phyloP scores from a whole-genome alignment of 2,113 vertebrate species.

The Nipponia nippon region DNA sequence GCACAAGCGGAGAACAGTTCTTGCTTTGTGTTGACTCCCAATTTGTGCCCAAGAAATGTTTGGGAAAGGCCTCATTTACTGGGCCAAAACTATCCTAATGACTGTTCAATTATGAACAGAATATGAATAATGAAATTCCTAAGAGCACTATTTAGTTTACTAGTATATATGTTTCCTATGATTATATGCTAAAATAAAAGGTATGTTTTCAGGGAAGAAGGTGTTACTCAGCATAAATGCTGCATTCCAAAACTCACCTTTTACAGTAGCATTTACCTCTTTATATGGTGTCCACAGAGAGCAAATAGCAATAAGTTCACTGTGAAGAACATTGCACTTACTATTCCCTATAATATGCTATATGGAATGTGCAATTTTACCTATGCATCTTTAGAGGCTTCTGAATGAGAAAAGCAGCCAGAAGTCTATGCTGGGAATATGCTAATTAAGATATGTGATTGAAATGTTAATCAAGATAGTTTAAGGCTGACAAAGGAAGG shows the following conservation, averaged over 20 bases:
- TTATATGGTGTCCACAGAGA: not conserved
- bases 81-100: not conserved
- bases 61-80: not conserved
- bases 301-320: not conserved
- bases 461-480: constrained; percentile 23
- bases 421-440: constrained; percentile 2
- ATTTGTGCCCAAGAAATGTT: not conserved
- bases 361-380: not conserved
- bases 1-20: not conserved
- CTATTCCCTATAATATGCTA: not conserved
- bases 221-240: not conserved
- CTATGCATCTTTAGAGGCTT: not conserved
- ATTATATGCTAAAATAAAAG: not conserved
- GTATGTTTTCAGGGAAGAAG: not conserved
- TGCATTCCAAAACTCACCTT: not conserved
- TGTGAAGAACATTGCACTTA: not conserved
- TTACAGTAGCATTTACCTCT: not conserved
- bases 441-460: constrained; percentile 31
- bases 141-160: not conserved
- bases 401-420: not conserved
- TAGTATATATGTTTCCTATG: not conserved
- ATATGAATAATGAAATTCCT: not conserved
- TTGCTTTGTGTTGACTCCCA: not conserved
- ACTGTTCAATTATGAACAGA: not conserved
- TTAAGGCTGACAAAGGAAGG: not conserved